phyloP scores from a whole-genome alignment of 2,797 vertebrate genomes.

The Iguana delicatissima region DNA sequence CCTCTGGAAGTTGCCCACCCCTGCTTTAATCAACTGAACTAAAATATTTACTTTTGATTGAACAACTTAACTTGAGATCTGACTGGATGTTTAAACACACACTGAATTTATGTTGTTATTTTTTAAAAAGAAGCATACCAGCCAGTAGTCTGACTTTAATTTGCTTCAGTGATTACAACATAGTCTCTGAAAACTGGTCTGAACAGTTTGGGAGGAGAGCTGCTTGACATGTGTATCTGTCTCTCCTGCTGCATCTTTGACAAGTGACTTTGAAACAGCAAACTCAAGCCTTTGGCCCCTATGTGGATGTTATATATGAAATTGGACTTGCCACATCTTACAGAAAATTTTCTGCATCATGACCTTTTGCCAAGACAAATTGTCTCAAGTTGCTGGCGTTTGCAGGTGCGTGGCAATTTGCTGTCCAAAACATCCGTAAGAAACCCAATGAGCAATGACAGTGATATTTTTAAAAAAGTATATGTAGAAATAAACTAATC shows the following conservation, averaged over 20 bases:
- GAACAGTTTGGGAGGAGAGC: slow-evolving; percentile 5
- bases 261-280: slow-evolving; percentile 44
- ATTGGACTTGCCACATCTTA: slow-evolving; percentile 69
- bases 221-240: slow-evolving; percentile 19
- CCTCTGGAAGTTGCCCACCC: no score
- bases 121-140: no score
- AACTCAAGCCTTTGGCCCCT: slow-evolving; percentile 18
- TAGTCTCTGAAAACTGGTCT: slow-evolving; percentile 21
- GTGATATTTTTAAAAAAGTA: slow-evolving; percentile 28
- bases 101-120: neutral
- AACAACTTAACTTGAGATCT: neutral
- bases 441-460: slow-evolving; percentile 55
- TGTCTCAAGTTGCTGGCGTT: slow-evolving; percentile 64
- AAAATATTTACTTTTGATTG: neutral
- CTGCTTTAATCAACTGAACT: neutral
- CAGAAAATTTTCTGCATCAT: slow-evolving; percentile 71
- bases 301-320: slow-evolving; percentile 55
- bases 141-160: neutral
- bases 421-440: slow-evolving; percentile 66
- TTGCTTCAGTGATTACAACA: slow-evolving; percentile 34
- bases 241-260: slow-evolving; percentile 53
- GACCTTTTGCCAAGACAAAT: slow-evolving; percentile 73
- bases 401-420: slow-evolving; percentile 70
- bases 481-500: slow-evolving; percentile 66
- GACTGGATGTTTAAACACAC: neutral